Conservation (phyloP, 2,797 vertebrate species). For the Enteromius thamalakanensis region DNA sequence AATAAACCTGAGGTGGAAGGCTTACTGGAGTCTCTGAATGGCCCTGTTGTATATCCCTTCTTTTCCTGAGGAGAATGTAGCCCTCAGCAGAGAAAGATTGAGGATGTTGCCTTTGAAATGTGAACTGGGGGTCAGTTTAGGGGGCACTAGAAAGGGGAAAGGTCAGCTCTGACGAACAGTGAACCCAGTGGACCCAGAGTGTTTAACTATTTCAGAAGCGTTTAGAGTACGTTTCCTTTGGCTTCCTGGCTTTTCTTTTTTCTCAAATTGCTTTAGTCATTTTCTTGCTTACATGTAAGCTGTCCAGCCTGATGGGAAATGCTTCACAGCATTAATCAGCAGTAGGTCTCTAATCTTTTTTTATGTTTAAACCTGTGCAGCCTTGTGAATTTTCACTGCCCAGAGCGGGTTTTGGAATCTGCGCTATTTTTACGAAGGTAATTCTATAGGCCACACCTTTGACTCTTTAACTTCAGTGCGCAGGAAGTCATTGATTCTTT, state of each 20-base stretch:
- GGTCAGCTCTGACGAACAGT: conserved; percentile 46
- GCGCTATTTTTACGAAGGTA: conserved; percentile 24
- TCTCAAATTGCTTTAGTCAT: not conserved
- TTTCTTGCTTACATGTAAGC: not conserved
- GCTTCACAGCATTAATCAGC: conserved; percentile 20
- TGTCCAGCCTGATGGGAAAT: not conserved
- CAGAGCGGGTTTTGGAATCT: conserved; percentile 12
- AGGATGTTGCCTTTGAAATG: conserved; percentile 42
- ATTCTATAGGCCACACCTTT: conserved; percentile 10
- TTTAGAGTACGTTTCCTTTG: conserved; percentile 42
- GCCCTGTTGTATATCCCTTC: conserved; percentile 17
- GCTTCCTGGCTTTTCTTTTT: not conserved
- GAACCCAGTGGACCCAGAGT: conserved; percentile 33
- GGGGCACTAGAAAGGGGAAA: conserved; percentile 36
- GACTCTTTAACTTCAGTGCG: conserved; percentile 13
- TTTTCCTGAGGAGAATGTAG: conserved; percentile 33
- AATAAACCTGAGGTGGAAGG: conserved; percentile 7
- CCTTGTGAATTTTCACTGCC: conserved; percentile 23
- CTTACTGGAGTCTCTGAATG: conserved; percentile 21
- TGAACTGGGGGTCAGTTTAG: conserved; percentile 35
- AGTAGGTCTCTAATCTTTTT: conserved; percentile 8
- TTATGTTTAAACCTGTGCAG: conserved; percentile 2
- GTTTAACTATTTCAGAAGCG: conserved; percentile 56
- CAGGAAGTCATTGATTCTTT: not conserved
- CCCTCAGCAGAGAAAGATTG: conserved; percentile 28